phyloP scores from a whole-genome alignment of 2,113 vertebrate species.

The Lycaon pictus region DNA sequence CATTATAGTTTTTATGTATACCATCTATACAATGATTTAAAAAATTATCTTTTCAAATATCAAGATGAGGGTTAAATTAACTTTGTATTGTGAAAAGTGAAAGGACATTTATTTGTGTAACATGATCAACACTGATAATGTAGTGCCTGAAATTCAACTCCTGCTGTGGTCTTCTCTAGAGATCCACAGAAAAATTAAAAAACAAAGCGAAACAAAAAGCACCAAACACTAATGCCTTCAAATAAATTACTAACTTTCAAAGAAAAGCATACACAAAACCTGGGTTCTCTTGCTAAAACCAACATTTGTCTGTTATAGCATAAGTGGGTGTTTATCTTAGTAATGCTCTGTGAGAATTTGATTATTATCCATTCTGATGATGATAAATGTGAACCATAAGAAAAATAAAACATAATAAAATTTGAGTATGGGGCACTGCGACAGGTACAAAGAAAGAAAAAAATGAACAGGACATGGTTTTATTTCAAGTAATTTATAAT shows the following conservation, averaged over 20 bases:
- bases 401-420: neutral
- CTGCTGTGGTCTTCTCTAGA: constrained; percentile 63
- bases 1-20: neutral
- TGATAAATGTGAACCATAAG: neutral
- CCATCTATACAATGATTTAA: neutral
- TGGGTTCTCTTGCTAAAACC: constrained; percentile 17
- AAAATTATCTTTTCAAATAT: constrained; percentile 61
- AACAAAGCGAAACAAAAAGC: neutral
- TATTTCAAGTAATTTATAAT: neutral
- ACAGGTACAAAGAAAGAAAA: neutral
- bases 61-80: constrained; percentile 66
- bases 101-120: constrained; percentile 73
- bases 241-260: constrained; percentile 75
- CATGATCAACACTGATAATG: constrained; percentile 77
- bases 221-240: constrained; percentile 73
- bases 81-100: constrained; percentile 74
- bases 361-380: neutral
- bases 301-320: neutral
- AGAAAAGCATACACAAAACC: constrained; percentile 28
- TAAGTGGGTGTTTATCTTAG: neutral
- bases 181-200: neutral
- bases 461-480: neutral
- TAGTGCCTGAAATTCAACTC: constrained; percentile 75
- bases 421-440: neutral
- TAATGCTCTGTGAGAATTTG: neutral